Percentiles rank a stretch among this genome's conserved stretches.
Evolutionary conservation across 2,113 vertebrate species (phyloP).

Genomic region (Phalacrocorax pelagicus): DNA sequence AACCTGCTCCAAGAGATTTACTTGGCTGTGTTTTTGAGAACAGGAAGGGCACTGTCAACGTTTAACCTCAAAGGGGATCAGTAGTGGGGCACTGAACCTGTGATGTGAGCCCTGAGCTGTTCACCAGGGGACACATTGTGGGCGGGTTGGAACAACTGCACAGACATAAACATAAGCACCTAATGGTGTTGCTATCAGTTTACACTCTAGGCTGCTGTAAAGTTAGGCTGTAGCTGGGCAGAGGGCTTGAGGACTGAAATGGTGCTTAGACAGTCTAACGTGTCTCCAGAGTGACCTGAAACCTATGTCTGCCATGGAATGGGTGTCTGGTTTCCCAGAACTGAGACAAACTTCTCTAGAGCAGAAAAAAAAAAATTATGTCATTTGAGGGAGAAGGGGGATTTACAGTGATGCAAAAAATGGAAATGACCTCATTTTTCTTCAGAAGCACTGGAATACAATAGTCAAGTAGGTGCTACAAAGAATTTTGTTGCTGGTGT

Average conservation of each 20-base stretch:
- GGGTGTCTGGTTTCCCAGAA: background rate
- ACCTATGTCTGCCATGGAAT: fast-evolving
- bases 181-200: background rate
- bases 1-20: background rate
- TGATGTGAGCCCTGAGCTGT: background rate
- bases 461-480: background rate
- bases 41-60: background rate
- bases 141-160: background rate
- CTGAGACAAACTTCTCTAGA: background rate
- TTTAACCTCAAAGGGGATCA: background rate
- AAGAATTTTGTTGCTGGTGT: background rate
- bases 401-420: background rate
- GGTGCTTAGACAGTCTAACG: background rate
- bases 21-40: background rate
- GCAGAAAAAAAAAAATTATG: background rate
- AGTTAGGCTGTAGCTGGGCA: background rate
- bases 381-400: background rate
- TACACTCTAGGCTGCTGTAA: background rate
- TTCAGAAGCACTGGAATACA: background rate
- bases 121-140: fast-evolving
- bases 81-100: background rate
- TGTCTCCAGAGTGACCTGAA: background rate
- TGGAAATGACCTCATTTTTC: fast-evolving
- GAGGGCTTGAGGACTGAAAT: background rate
- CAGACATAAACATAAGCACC: background rate